Percentiles rank a stretch among this genome's conserved stretches.
These are phyloP conservation scores for Ennomos quercinarius DNA, from an alignment of 2,888 invertebrate species.

Conservation along the genomic window DNA sequence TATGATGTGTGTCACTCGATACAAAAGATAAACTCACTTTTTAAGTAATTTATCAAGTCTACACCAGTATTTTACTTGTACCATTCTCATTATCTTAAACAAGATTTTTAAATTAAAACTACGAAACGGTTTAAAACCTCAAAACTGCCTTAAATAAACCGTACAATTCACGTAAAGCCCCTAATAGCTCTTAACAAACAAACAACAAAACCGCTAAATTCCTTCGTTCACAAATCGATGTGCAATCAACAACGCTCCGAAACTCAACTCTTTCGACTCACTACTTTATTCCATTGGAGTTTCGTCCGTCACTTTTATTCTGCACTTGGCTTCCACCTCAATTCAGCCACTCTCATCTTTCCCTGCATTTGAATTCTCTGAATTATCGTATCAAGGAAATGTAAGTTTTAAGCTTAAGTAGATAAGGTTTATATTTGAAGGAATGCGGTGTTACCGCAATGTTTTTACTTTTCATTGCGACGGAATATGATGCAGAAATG, in stretches of 20 bases:
- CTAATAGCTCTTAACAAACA: neutral
- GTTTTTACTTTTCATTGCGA: constrained; percentile 82
- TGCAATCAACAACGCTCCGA: constrained; percentile 24
- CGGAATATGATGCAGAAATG: constrained; percentile 83
- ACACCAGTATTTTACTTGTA: too few relatives aligned
- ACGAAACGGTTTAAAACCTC: too few relatives aligned
- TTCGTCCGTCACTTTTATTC: constrained; percentile 78
- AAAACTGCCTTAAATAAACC: neutral
- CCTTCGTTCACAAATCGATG: constrained; percentile 17
- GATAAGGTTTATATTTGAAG: constrained; percentile 28
- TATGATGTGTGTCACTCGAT: too few relatives aligned
- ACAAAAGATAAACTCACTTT: too few relatives aligned
- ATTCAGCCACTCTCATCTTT: constrained; percentile 79
- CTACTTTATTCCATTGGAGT: constrained; percentile 32
- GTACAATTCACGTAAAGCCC: neutral
- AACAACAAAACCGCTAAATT: constrained; percentile 9
- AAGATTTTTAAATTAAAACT: too few relatives aligned
- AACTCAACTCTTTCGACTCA: constrained; percentile 19
- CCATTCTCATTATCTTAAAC: too few relatives aligned
- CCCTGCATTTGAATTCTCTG: constrained; percentile 75
- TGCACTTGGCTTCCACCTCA: constrained; percentile 79
- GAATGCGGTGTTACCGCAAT: constrained; percentile 56
- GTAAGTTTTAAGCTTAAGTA: constrained; percentile 34
- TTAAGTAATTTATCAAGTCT: too few relatives aligned
- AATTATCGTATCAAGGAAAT: constrained; percentile 44